These are phyloP conservation scores for Pangasius sanitwongsei DNA, from an alignment of 2,797 vertebrate genomes.

Conservation along the genomic window DNA sequence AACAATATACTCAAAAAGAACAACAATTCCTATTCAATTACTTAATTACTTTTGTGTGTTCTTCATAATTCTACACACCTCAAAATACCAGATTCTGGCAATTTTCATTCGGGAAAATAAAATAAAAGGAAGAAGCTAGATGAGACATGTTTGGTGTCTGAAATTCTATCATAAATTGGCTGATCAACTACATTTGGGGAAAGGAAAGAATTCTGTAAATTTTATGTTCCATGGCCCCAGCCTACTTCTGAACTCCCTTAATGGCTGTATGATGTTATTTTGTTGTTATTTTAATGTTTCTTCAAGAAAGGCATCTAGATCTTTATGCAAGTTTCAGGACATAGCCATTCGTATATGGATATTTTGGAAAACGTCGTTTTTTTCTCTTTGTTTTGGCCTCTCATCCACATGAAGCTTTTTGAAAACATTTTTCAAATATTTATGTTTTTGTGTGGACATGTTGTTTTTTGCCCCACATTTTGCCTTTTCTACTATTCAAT, in stretches of 20 bases:
- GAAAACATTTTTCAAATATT: neutral
- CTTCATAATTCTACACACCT: neutral
- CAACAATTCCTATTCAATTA: neutral
- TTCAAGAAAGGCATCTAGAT: neutral
- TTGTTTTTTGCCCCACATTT: no score
- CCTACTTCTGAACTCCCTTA: neutral
- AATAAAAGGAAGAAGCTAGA: neutral
- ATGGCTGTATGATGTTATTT: neutral
- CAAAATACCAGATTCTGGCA: neutral
- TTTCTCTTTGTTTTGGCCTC: neutral
- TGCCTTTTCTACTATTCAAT: neutral
- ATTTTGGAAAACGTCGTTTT: neutral
- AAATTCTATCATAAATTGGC: neutral
- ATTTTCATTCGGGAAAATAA: neutral
- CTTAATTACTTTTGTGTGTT: neutral
- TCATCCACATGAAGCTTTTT: neutral
- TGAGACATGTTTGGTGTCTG: neutral
- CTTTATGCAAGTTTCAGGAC: neutral
- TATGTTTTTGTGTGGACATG: neutral
- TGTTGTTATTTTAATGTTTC: neutral
- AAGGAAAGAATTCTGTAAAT: neutral
- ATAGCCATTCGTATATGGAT: neutral
- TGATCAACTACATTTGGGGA: neutral
- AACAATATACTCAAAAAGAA: neutral
- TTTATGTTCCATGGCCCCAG: no score